Evolutionary conservation across 2,113 vertebrate species (phyloP).

Genomic region (Calidris pugnax): DNA sequence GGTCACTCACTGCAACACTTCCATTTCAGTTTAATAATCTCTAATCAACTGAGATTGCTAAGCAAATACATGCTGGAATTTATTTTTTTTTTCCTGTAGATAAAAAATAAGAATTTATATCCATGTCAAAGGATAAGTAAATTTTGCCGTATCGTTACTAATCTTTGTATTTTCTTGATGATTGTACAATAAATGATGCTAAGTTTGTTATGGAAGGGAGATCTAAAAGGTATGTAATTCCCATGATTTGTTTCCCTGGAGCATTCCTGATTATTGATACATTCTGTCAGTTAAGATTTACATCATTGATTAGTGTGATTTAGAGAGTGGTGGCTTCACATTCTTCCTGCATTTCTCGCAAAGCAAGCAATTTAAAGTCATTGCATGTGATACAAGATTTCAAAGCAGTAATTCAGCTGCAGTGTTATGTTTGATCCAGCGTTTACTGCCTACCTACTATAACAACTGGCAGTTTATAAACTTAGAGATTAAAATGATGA

Average conservation of each 20-base stretch:
- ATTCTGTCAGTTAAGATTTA: constrained; percentile 38
- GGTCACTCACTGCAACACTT: not conserved
- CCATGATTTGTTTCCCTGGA: not conserved
- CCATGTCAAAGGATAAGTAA: not conserved
- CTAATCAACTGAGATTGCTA: not conserved
- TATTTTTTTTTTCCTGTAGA: not conserved
- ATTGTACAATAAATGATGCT: not conserved
- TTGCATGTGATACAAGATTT: constrained; percentile 22
- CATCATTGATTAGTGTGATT: constrained; percentile 59
- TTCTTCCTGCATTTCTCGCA: constrained; percentile 28
- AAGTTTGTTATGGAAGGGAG: not conserved
- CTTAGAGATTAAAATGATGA: constrained; percentile 18
- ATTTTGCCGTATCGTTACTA: not conserved
- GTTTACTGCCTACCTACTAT: constrained; percentile 26
- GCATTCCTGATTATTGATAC: constrained; percentile 40
- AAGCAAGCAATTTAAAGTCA: constrained; percentile 49
- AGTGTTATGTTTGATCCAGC: constrained; percentile 16
- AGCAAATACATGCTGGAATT: not conserved
- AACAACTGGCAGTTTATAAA: constrained; percentile 51
- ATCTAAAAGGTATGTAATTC: not conserved
- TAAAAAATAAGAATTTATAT: constrained; percentile 2
- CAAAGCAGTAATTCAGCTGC: constrained; percentile 53
- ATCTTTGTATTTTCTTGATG: not conserved
- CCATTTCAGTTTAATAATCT: not conserved
- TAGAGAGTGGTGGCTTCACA: not conserved